phyloP scores from a whole-genome alignment of 2,888 invertebrate species.

The Itoplectis maculator region DNA sequence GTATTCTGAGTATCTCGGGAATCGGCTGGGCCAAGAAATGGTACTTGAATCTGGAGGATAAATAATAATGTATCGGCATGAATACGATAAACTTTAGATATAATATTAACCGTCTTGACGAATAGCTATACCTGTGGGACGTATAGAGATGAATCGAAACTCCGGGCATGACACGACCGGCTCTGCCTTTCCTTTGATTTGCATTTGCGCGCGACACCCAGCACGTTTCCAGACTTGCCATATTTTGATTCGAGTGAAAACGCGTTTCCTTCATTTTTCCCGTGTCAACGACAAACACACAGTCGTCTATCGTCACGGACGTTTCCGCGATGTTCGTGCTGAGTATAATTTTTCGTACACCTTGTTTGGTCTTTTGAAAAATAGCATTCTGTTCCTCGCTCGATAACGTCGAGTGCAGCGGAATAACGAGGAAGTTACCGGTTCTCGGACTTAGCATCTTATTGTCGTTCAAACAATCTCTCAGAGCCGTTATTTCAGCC shows the following conservation, averaged over 20 bases:
- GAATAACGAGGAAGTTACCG: constrained; percentile 90
- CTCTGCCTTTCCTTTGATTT: constrained; percentile 94
- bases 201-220: constrained; percentile 97
- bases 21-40: constrained; percentile 91
- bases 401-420: constrained; percentile 93
- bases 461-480: constrained; percentile 89
- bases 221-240: constrained; percentile 94
- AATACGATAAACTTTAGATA: too few relatives aligned
- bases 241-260: constrained; percentile 93
- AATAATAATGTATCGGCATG: constrained; percentile 20
- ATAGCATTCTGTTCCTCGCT: constrained; percentile 93
- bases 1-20: constrained; percentile 96
- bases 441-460: constrained; percentile 87
- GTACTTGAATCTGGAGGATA: constrained; percentile 85
- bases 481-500: constrained; percentile 90
- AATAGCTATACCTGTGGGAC: constrained; percentile 87
- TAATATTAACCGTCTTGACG: too few relatives aligned
- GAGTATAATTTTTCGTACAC: constrained; percentile 94
- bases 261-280: constrained; percentile 96
- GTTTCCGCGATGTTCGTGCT: constrained; percentile 98
- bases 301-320: constrained; percentile 97
- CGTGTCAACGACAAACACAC: constrained; percentile 96
- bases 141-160: constrained; percentile 95
- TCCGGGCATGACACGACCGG: constrained; percentile 96
- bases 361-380: constrained; percentile 89